phyloP scores from a whole-genome alignment of 1,140 invertebrate genomes.

The Pogonognathellus flavescens region DNA sequence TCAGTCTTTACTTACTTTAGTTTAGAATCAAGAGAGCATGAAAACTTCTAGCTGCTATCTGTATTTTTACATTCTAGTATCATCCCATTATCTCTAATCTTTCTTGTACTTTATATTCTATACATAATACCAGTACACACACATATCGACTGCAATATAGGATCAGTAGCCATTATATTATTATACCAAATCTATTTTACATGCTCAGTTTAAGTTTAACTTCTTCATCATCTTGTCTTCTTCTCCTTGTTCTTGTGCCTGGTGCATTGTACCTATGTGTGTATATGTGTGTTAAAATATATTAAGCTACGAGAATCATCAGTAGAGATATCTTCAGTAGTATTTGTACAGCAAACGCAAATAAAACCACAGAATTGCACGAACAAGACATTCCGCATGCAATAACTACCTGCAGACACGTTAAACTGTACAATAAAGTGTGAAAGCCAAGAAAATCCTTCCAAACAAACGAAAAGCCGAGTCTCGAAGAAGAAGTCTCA shows the following conservation, averaged over 20 bases:
- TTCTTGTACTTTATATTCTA: conserved; percentile 12
- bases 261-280: too few species aligned
- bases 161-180: not conserved
- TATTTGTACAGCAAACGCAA: not conserved
- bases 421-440: conserved; percentile 7
- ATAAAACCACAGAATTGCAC: not conserved
- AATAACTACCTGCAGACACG: not conserved
- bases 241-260: too few species aligned
- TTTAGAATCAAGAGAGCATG: not conserved
- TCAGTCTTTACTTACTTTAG: not conserved
- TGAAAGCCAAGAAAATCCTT: not conserved
- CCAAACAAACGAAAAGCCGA: too few species aligned
- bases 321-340: not conserved
- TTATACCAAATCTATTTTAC: not conserved
- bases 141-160: too few species aligned
- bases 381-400: conserved; percentile 7
- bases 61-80: not conserved
- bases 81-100: conserved; percentile 35
- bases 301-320: too few species aligned
- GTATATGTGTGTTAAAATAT: too few species aligned
- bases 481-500: too few species aligned
- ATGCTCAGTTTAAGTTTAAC: conserved; percentile 21
- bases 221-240: not conserved
- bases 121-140: not conserved
- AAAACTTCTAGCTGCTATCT: conserved; percentile 11